phyloP scores from a whole-genome alignment of 2,888 invertebrate genomes.

The Cephus spinipes region DNA sequence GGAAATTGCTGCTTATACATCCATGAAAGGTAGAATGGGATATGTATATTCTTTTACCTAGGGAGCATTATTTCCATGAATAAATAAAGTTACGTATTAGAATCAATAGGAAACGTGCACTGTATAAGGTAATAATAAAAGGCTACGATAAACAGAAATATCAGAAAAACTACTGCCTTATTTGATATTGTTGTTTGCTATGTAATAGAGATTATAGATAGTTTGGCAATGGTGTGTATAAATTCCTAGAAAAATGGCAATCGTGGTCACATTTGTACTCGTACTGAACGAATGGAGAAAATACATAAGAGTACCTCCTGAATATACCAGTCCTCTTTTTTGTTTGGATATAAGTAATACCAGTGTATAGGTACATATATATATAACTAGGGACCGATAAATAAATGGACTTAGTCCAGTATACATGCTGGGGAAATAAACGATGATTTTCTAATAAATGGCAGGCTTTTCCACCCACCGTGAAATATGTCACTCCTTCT shows the following conservation, averaged over 20 bases:
- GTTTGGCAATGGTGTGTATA: neutral
- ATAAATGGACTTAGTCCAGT: neutral
- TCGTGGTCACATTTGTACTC: neutral
- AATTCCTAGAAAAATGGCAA: neutral
- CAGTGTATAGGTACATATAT: neutral
- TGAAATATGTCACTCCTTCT: neutral
- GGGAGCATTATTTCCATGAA: neutral
- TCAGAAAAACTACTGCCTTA: neutral
- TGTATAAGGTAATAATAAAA: neutral
- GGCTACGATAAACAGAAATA: neutral
- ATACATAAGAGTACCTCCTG: neutral
- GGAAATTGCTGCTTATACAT: neutral
- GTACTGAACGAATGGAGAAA: neutral
- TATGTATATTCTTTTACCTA: neutral
- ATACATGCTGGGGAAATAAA: neutral
- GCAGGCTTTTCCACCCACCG: constrained; percentile 1
- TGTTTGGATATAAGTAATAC: neutral
- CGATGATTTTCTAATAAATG: constrained; percentile 1
- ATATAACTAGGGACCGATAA: neutral
- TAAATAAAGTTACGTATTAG: neutral
- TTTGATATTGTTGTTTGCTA: neutral
- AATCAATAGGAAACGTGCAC: neutral
- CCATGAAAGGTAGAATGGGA: neutral
- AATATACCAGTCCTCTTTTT: neutral
- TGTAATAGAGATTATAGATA: neutral